Percentiles rank a stretch among this genome's conserved stretches.
Conservation (phyloP, 2,113 vertebrate genomes). For the Phalacrocorax carbo region DNA sequence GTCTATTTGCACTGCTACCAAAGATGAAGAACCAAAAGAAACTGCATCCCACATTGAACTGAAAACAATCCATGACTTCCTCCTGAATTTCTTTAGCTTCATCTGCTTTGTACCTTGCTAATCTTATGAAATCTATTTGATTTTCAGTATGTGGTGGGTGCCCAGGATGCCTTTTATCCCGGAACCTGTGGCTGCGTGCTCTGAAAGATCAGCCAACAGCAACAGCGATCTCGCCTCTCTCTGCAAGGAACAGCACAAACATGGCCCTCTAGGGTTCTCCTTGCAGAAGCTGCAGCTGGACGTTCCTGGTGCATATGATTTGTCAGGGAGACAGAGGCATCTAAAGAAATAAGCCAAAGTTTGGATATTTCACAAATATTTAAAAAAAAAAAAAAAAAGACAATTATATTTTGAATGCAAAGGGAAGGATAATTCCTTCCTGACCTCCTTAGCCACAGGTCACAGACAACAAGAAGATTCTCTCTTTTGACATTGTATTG, state of each 20-base stretch:
- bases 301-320: neutral
- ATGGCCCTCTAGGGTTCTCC: neutral
- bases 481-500: neutral
- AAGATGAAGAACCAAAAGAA: neutral
- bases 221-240: neutral
- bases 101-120: neutral
- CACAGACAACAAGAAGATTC: neutral
- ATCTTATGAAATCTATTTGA: neutral
- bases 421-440: neutral
- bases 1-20: neutral
- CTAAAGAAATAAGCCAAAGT: neutral
- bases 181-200: neutral
- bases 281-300: neutral
- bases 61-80: neutral
- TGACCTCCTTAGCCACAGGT: neutral
- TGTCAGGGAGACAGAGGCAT: neutral
- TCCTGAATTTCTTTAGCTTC: neutral
- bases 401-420: neutral
- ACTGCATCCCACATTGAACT: neutral
- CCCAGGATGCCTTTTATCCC: neutral
- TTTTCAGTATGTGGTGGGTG: neutral
- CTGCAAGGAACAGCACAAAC: neutral
- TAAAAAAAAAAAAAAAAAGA: no score
- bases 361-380: neutral
- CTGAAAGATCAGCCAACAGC: neutral